Percentiles rank a stretch among this genome's conserved stretches.
Evolutionary conservation across 2,113 vertebrate genomes (phyloP).

Genomic region (Lichenostomus cassidix): DNA sequence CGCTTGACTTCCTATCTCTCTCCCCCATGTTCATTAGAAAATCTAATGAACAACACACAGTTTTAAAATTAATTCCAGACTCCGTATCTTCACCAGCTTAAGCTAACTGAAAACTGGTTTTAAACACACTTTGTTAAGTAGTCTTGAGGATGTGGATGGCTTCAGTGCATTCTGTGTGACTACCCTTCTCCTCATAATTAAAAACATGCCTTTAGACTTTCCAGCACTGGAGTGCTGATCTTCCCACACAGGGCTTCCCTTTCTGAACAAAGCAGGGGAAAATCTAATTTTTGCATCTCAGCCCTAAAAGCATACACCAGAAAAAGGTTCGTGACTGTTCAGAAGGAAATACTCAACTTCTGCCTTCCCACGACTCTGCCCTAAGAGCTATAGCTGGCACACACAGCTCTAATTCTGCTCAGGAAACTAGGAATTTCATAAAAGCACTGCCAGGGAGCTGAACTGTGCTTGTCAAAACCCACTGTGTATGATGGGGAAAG

Average conservation of each 20-base stretch:
- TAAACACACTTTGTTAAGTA: neutral
- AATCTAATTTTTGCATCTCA: neutral
- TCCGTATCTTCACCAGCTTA: neutral
- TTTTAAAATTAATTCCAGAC: neutral
- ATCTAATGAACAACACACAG: neutral
- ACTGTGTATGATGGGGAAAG: neutral
- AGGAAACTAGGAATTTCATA: neutral
- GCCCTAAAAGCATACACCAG: neutral
- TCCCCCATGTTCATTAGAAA: neutral
- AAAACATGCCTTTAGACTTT: neutral
- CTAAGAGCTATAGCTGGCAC: neutral
- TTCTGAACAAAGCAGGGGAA: neutral
- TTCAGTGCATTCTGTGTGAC: rapidly evolving
- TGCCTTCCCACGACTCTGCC: neutral
- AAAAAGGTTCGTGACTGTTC: neutral
- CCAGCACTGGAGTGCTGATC: neutral
- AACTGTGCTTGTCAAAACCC: neutral
- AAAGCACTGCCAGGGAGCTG: neutral
- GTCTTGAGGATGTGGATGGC: neutral
- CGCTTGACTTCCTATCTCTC: neutral
- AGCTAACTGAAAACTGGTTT: neutral
- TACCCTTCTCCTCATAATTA: neutral
- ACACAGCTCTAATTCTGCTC: neutral
- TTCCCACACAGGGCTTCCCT: neutral
- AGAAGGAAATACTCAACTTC: neutral